These are phyloP conservation scores for Macropodus opercularis DNA, from an alignment of 2,797 vertebrate species.

Conservation along the genomic window DNA sequence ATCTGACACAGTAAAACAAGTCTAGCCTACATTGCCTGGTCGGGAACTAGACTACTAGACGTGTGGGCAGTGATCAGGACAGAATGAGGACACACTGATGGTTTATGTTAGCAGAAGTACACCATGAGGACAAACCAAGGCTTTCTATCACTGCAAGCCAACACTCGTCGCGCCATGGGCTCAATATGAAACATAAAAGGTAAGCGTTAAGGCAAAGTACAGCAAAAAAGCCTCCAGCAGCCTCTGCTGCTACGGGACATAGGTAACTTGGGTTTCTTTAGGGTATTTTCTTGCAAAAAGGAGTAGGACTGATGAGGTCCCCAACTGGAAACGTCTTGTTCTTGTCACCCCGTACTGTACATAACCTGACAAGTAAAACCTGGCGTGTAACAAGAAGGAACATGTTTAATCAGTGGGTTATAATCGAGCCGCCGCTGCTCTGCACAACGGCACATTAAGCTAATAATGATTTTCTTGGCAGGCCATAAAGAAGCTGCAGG, in stretches of 20 bases:
- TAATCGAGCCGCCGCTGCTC: not conserved
- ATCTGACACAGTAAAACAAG: not conserved
- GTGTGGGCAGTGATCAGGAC: conserved; percentile 4
- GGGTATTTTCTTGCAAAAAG: too few relatives aligned
- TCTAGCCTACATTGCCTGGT: not conserved
- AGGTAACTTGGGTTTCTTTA: too few relatives aligned
- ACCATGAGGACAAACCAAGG: not conserved
- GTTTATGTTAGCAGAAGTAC: conserved; percentile 10
- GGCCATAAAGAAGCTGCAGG: conserved; percentile 3
- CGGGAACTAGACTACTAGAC: not conserved
- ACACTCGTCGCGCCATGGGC: not conserved
- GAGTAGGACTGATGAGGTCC: too few relatives aligned
- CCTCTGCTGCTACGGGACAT: too few relatives aligned
- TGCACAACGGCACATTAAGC: not conserved
- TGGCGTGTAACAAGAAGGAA: not conserved
- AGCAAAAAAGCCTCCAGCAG: too few relatives aligned
- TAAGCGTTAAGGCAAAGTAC: not conserved
- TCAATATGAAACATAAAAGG: conserved; percentile 12
- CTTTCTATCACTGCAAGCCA: not conserved
- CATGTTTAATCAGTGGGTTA: conserved; percentile 2
- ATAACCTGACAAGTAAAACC: not conserved
- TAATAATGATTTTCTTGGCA: conserved; percentile 15
- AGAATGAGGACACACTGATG: not conserved
- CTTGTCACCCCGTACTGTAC: too few relatives aligned
- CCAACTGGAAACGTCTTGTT: too few relatives aligned